phyloP scores from a whole-genome alignment of 2,888 invertebrate genomes.

The Parochlus steinenii region DNA sequence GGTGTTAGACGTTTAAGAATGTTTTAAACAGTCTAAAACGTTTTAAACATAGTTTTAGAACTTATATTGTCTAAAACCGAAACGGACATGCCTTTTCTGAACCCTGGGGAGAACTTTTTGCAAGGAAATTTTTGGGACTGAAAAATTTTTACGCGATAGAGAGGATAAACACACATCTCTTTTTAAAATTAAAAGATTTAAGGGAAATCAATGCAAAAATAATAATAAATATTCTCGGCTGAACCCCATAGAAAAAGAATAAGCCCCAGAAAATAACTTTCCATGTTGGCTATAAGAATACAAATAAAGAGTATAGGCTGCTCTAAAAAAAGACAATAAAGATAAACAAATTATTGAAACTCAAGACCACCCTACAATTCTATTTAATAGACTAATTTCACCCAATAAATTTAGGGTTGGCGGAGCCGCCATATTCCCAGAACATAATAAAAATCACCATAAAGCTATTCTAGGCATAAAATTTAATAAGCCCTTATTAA shows the following conservation, averaged over 20 bases:
- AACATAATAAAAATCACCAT: slow-evolving; percentile 47
- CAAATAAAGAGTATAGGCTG: slow-evolving; percentile 44
- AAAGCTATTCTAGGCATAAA: slow-evolving; percentile 39
- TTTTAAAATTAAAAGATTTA: slow-evolving; percentile 43
- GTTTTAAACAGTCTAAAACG: no score
- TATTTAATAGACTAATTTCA: slow-evolving; percentile 46
- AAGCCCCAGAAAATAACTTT: slow-evolving; percentile 32
- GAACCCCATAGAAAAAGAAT: slow-evolving; percentile 33
- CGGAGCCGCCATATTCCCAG: slow-evolving; percentile 47
- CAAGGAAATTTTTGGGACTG: no score
- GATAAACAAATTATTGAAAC: slow-evolving; percentile 35
- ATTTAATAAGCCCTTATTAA: slow-evolving; percentile 45
- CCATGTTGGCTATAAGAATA: slow-evolving; percentile 47
- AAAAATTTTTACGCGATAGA: no score
- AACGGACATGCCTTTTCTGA: no score
- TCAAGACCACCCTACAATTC: slow-evolving; percentile 35
- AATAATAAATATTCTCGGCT: slow-evolving; percentile 42
- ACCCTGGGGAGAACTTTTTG: no score
- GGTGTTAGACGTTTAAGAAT: no score
- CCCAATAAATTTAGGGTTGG: slow-evolving; percentile 49
- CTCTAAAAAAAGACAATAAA: slow-evolving; percentile 45
- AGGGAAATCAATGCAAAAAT: slow-evolving; percentile 43
- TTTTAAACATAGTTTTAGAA: no score
- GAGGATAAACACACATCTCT: no score
- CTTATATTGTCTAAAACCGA: no score